phyloP scores from a whole-genome alignment of 2,797 vertebrate species.

The Limosa lapponica region DNA sequence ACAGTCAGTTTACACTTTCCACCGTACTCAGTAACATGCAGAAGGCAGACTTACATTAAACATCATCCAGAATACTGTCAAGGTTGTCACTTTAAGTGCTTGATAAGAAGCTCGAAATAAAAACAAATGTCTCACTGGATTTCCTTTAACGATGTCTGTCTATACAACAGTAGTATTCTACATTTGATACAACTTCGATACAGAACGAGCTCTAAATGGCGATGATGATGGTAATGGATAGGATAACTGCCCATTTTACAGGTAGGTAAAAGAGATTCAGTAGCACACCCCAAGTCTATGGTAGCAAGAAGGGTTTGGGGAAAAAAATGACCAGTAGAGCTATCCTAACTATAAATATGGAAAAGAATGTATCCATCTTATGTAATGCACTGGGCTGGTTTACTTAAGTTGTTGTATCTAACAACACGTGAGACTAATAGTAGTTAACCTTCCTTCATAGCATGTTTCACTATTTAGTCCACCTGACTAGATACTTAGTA shows the following conservation, averaged over 20 bases:
- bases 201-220: not conserved
- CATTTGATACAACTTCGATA: not conserved
- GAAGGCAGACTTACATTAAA: not conserved
- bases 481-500: not conserved
- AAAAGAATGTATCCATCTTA: not conserved
- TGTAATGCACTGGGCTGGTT: not conserved
- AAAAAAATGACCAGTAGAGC: not conserved
- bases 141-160: not conserved
- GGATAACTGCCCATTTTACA: not conserved
- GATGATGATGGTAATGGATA: not conserved
- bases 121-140: not conserved
- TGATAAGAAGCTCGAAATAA: conserved; percentile 38
- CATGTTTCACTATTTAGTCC: not conserved
- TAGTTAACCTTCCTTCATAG: not conserved
- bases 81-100: not conserved
- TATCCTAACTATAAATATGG: not conserved
- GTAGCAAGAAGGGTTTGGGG: not conserved
- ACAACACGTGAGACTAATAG: not conserved
- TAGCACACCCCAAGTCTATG: not conserved
- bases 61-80: not conserved
- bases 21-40: not conserved
- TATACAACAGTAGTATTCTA: not conserved
- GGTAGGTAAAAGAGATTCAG: not conserved
- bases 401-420: not conserved
- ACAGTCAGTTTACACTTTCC: not conserved